Evolutionary conservation across 2,888 invertebrate genomes (phyloP).

Genomic region (Achlya flavicornis): DNA sequence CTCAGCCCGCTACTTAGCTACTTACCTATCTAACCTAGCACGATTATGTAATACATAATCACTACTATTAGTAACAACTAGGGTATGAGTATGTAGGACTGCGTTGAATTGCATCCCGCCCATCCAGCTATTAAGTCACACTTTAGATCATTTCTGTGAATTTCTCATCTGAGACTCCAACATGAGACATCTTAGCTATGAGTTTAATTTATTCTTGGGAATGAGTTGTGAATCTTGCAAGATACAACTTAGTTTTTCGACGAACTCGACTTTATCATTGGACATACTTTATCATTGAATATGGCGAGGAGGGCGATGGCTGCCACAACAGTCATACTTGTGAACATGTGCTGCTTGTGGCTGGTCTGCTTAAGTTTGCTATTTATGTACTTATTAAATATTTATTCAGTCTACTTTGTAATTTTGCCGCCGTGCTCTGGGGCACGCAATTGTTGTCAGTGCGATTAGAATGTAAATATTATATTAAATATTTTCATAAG

Average conservation of each 20-base stretch:
- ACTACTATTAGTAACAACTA: constrained; percentile 42
- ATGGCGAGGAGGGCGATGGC: too few relatives aligned
- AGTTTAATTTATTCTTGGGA: neutral
- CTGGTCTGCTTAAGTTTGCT: too few relatives aligned
- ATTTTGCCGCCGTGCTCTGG: too few relatives aligned
- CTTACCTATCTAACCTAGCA: constrained; percentile 10
- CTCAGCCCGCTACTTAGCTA: constrained; percentile 25
- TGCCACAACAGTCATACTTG: too few relatives aligned
- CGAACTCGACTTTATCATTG: neutral
- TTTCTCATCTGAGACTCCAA: neutral
- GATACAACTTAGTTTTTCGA: neutral
- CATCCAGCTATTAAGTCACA: constrained; percentile 11
- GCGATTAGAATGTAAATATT: too few relatives aligned
- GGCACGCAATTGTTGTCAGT: too few relatives aligned
- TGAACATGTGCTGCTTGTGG: too few relatives aligned
- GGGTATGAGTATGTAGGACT: constrained; percentile 28
- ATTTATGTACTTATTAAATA: too few relatives aligned
- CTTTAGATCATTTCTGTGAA: constrained; percentile 4
- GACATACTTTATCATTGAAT: too few relatives aligned
- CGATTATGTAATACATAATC: constrained; percentile 50
- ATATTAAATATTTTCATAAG: too few relatives aligned
- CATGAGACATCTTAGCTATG: neutral
- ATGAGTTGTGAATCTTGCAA: neutral
- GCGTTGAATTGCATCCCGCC: constrained; percentile 40
- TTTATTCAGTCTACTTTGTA: too few relatives aligned